Percentiles rank a stretch among this genome's conserved stretches.
Conservation (phyloP, 1,140 invertebrate species). For the Globodera ellingtonae region DNA sequence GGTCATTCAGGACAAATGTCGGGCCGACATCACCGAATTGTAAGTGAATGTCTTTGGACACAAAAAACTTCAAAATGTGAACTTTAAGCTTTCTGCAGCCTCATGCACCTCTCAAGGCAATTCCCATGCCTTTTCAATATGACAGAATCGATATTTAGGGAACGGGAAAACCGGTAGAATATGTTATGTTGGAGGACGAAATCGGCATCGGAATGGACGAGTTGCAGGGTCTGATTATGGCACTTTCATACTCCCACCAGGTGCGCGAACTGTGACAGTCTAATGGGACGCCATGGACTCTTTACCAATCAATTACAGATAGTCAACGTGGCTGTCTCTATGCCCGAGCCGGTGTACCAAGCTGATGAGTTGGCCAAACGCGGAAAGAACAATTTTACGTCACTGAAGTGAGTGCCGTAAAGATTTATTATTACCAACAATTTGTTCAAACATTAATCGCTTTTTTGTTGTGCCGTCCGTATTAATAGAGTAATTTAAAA, state of each 20-base stretch:
- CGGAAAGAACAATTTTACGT: constrained; percentile 20
- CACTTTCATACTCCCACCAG: constrained; percentile 32
- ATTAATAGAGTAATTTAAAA: background rate
- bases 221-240: constrained; percentile 25
- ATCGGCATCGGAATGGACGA: constrained; percentile 25
- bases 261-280: background rate
- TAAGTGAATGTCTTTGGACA: background rate
- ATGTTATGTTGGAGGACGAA: constrained; percentile 33
- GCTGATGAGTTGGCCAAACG: constrained; percentile 28
- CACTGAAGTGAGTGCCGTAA: constrained; percentile 19
- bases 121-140: constrained; percentile 10
- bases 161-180: constrained; percentile 35
- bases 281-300: background rate
- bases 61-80: constrained; percentile 3
- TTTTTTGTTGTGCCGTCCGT: too few species aligned
- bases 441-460: too few species aligned
- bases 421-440: too few species aligned
- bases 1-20: constrained; percentile 28
- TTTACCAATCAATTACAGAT: background rate
- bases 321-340: constrained; percentile 17
- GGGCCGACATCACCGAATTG: constrained; percentile 32
- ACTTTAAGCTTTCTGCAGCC: constrained; percentile 16
- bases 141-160: constrained; percentile 30
- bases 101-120: constrained; percentile 28
- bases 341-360: constrained; percentile 29